Conservation (phyloP, 2,797 vertebrate genomes). For the Lutra lutra region DNA sequence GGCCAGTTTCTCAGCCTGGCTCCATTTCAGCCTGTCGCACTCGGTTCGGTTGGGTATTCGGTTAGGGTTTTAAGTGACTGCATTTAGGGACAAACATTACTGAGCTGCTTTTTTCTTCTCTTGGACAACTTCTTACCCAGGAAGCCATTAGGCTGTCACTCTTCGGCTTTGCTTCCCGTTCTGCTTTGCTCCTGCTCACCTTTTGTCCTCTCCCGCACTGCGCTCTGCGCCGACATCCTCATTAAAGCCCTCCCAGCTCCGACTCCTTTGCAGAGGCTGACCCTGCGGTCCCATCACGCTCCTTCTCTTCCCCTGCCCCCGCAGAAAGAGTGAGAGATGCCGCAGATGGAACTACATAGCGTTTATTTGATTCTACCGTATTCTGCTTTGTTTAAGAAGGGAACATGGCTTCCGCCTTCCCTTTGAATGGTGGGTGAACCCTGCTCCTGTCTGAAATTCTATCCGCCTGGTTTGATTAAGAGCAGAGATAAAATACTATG, state of each 20-base stretch:
- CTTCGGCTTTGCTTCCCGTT: constrained; percentile 58
- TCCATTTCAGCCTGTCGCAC: background rate
- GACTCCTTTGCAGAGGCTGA: background rate
- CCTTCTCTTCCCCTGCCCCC: background rate
- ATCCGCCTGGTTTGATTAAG: constrained; percentile 64
- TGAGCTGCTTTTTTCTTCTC: constrained; percentile 56
- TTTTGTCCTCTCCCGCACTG: constrained; percentile 28
- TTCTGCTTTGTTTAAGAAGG: constrained; percentile 12
- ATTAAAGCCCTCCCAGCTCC: background rate
- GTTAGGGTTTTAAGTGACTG: constrained; percentile 54
- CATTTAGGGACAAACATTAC: constrained; percentile 33
- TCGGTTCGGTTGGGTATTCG: constrained; percentile 34
- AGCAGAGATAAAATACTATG: constrained; percentile 62
- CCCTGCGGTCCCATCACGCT: background rate
- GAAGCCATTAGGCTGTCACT: constrained; percentile 57
- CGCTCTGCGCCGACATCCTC: constrained; percentile 51
- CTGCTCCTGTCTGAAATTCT: constrained; percentile 48
- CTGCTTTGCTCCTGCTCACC: constrained; percentile 57
- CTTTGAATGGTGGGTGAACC: constrained; percentile 3
- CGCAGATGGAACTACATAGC: background rate
- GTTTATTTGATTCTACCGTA: background rate
- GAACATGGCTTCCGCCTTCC: constrained; percentile 17
- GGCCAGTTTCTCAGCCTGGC: background rate
- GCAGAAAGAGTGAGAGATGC: constrained; percentile 16
- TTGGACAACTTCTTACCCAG: constrained; percentile 35